These are phyloP conservation scores for Andrena bicolor DNA, from an alignment of 2,888 invertebrate species.

Conservation along the genomic window DNA sequence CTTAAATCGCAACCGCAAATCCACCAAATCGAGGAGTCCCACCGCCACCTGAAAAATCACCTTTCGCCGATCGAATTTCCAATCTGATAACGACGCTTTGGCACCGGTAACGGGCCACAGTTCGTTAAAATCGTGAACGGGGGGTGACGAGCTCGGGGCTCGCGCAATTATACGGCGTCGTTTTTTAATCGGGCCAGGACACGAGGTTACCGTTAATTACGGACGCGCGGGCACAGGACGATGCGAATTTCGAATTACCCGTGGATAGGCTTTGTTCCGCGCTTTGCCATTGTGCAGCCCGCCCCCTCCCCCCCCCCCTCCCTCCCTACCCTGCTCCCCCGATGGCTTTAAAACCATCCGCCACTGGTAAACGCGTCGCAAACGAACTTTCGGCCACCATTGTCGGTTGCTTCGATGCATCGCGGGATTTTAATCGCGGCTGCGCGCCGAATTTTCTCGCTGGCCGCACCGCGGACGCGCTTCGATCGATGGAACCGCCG, in stretches of 20 bases:
- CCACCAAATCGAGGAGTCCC: not conserved
- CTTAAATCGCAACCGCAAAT: not conserved
- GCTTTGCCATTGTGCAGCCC: conserved; percentile 73
- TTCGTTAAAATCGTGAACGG: conserved; percentile 59
- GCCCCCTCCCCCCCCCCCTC: not conserved
- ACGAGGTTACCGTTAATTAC: conserved; percentile 75
- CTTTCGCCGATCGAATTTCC: conserved; percentile 40
- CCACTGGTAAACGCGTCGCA: conserved; percentile 70
- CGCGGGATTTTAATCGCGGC: conserved; percentile 69
- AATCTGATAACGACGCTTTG: conserved; percentile 56
- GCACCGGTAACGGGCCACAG: conserved; percentile 39
- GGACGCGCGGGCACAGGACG: conserved; percentile 69
- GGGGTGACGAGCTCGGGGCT: conserved; percentile 18
- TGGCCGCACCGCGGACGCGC: conserved; percentile 40
- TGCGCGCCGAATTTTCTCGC: conserved; percentile 53
- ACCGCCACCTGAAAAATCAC: conserved; percentile 6
- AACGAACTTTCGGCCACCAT: conserved; percentile 73
- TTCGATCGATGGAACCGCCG: conserved; percentile 43
- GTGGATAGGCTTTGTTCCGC: conserved; percentile 75
- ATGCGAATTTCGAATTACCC: conserved; percentile 78
- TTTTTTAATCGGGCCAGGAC: conserved; percentile 69
- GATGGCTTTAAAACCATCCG: conserved; percentile 75
- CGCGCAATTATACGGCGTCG: conserved; percentile 64
- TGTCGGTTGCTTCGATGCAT: conserved; percentile 66
- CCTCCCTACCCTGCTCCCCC: conserved; percentile 39